Evolutionary conservation across 1,140 invertebrate genomes (phyloP).

Genomic region (Temnothorax nylanderi): DNA sequence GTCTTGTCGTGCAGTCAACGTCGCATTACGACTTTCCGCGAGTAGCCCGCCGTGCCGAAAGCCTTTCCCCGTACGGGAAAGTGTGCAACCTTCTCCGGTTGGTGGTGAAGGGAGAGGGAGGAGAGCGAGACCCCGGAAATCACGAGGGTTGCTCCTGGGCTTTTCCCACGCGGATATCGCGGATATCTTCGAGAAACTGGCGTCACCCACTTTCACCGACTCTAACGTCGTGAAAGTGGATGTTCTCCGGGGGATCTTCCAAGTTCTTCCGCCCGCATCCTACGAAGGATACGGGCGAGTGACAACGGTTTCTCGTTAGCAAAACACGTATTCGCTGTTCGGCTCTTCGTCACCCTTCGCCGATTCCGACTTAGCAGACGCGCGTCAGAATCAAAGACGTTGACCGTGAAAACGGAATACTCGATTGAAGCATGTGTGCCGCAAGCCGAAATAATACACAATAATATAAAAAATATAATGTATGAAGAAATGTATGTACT

Average conservation of each 20-base stretch:
- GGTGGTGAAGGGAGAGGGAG: not conserved
- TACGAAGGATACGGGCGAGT: conserved; percentile 71
- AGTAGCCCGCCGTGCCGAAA: not conserved
- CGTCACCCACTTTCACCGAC: conserved; percentile 70
- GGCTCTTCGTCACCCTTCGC: conserved; percentile 68
- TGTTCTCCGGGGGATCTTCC: conserved; percentile 60
- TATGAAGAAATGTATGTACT: not conserved
- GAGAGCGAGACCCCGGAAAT: conserved; percentile 60
- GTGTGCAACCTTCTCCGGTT: not conserved
- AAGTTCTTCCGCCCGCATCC: conserved; percentile 54
- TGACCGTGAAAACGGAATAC: not conserved
- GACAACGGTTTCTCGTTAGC: conserved; percentile 83
- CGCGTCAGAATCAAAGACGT: conserved; percentile 5
- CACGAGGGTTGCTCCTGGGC: conserved; percentile 64
- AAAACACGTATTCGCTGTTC: conserved; percentile 76
- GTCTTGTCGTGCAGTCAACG: conserved; percentile 66
- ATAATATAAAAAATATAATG: not conserved
- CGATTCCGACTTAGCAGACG: not conserved
- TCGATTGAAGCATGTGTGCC: not conserved
- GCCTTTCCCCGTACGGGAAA: not conserved
- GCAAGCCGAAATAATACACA: not conserved
- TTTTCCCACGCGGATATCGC: conserved; percentile 77
- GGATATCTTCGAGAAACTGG: conserved; percentile 69
- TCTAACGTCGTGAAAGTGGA: conserved; percentile 60
- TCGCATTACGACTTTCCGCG: conserved; percentile 68